These are phyloP conservation scores for Drosophila formosana DNA, from an alignment of 2,888 invertebrate species.

Conservation along the genomic window DNA sequence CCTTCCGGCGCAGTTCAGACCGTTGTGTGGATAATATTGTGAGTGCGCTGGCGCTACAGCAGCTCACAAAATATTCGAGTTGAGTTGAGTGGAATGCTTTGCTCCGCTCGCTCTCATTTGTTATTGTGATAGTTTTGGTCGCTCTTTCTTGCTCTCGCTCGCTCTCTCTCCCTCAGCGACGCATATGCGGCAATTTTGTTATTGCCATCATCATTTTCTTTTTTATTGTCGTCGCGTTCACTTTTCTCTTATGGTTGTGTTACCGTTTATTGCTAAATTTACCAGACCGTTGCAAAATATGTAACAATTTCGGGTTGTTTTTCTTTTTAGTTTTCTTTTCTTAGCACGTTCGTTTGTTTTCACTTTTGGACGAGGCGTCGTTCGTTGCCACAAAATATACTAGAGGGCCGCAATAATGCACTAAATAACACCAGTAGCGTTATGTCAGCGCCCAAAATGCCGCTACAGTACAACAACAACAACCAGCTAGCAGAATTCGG, in stretches of 20 bases:
- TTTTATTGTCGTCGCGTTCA: conserved; percentile 21
- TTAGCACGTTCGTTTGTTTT: conserved; percentile 57
- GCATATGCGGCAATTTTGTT: conserved; percentile 42
- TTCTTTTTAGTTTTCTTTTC: conserved; percentile 30
- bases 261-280: conserved; percentile 41
- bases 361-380: conserved; percentile 63
- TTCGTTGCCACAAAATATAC: conserved; percentile 50
- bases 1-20: conserved; percentile 57
- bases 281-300: conserved; percentile 24
- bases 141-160: conserved; percentile 1
- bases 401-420: conserved; percentile 32
- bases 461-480: conserved; percentile 43
- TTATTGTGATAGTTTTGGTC: conserved; percentile 27
- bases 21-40: conserved; percentile 52
- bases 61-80: too few species aligned
- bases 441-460: conserved; percentile 60
- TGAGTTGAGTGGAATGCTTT: conserved; percentile 21
- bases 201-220: conserved; percentile 23
- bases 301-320: conserved; percentile 23
- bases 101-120: conserved; percentile 19
- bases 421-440: conserved; percentile 60
- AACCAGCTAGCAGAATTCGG: conserved; percentile 46
- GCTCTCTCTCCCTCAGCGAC: conserved; percentile 20
- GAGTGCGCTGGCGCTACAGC: conserved; percentile 67
- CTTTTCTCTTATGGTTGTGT: conserved; percentile 21